Conservation (phyloP, 1,140 invertebrate genomes). For the Hetaerina americana region DNA sequence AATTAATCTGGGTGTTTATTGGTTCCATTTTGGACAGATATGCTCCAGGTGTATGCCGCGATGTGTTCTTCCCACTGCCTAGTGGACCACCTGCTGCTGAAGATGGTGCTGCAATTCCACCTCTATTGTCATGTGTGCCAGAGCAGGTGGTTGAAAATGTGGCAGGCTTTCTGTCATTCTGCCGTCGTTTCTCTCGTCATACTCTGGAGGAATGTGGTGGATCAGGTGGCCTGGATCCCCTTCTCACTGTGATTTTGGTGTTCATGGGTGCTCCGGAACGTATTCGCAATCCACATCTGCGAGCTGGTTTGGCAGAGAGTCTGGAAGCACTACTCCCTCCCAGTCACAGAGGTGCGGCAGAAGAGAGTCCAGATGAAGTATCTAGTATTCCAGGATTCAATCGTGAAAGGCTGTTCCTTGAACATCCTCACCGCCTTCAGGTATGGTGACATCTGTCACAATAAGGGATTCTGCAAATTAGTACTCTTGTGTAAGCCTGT, state of each 20-base stretch:
- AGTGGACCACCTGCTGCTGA: background rate
- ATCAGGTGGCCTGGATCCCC: constrained; percentile 25
- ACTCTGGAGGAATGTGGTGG: constrained; percentile 43
- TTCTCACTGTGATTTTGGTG: constrained; percentile 54
- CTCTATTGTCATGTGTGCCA: constrained; percentile 49
- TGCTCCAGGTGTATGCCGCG: background rate
- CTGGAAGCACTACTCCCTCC: constrained; percentile 68
- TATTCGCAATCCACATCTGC: constrained; percentile 84
- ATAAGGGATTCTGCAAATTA: too few relatives aligned
- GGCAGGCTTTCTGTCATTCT: constrained; percentile 60
- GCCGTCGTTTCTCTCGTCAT: constrained; percentile 46
- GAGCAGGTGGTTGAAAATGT: constrained; percentile 86
- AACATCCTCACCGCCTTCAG: constrained; percentile 55
- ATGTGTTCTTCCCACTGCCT: background rate
- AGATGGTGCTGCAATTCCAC: background rate
- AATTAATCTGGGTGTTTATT: too few relatives aligned
- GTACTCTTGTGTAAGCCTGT: too few relatives aligned
- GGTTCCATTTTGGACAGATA: background rate
- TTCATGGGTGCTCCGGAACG: constrained; percentile 62
- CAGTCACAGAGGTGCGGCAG: constrained; percentile 19
- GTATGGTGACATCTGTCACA: constrained; percentile 25
- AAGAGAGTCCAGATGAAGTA: background rate
- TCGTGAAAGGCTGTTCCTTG: constrained; percentile 60
- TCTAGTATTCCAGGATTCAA: constrained; percentile 32
- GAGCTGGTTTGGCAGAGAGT: constrained; percentile 78